Evolutionary conservation across 2,888 invertebrate species (phyloP), one percentile per base, ranked within the genome.

Genomic region (Byasa hedistus): DNA sequence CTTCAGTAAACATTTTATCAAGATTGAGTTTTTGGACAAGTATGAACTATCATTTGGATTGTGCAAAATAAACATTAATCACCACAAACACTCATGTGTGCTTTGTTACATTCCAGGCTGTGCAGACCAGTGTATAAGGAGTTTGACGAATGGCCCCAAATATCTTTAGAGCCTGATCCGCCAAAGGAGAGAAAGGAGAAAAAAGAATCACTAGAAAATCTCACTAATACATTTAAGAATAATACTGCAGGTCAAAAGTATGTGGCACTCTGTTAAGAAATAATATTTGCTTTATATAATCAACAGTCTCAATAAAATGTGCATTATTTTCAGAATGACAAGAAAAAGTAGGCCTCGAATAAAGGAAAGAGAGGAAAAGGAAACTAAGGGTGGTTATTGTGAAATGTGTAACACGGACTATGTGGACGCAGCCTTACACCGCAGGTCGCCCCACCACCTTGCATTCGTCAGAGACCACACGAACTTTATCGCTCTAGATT

Each of bases 361-460:
- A 63, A 91, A 90, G 69, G 92, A 91, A 65, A 85, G 81, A 60
- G 86, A 88, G 65, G 89, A 89, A 64, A 86, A 85, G 69, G 90
- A 89, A 69, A 76, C 76, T 51, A 86, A 86, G 67, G 93, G 93
- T 56, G 96, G 96, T 22, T 96, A 95, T 79, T 96, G 96, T 88
- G 96, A 96, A 87, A 95, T 96, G 83, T 96, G 96, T 84, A 95
- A 95, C 79, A 87, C 94, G 60, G 95, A 95, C 76, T 96, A 96
- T 83, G 93, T 92, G 68, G 95, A 94, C 77, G 89, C 95, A 19
- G 93, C 93, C 21, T 92, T 94, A 70, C 96, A 96, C 79, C 88
- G 96, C 23, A 94, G 95, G 71, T 95, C 95, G 39, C 95, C 95
- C 74, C 94, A 94, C 75, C 96, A 96, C 85, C 86, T 94, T 65